Base-by-base conservation (phyloP, 2,113 vertebrate species). In the Apodemus speciosus region DNA sequence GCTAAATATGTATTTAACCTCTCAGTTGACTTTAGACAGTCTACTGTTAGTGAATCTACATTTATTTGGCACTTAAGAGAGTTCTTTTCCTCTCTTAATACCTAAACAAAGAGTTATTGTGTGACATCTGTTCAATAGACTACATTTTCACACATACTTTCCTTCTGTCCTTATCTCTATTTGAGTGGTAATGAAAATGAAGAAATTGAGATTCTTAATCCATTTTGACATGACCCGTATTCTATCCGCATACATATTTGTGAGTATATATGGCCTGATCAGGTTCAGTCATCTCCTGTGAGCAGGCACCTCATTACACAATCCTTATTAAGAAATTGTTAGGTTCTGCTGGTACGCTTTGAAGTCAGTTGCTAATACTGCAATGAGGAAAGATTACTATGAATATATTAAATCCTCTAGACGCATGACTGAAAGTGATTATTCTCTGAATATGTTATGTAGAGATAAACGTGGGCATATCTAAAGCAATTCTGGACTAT, bases 391-490 rank as follows among this genome's bases (percentile, higher is more conserved):
- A 23, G 18, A 94, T 89, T 91, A 60, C 38, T 89, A 93, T 71
- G 94, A 95, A 96, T 91, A 93, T 93, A 94, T 86, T 32, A 92
- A 96, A 94, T 77, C 9, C 43, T 49, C 46, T 62, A 73, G 64
- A 66, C 32, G 85, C 46, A 87, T 84, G 73, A 92, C 66, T 85
- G 21, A 88, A 77, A 71, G 84, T 71, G 58, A 88, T 30, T 94
- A 7, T 84, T 71, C 81, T 66, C 53, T 90, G 73, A 89, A 93
- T 93, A 69, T 86, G 76, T 80, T 86, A 92, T 93, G 16, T 10
- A 62, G 38, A 92, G 80, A 94, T 84, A 96, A 89, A 96, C 8
- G 9, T 62, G 64, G 15, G n/a, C 4, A 18, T 49, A 80, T 43
- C 72, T 79, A 87, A 94, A 93, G 89, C 9, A 90, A 32, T 51